Evolutionary conservation across 2,888 invertebrate species (phyloP), one percentile per base, ranked within the genome.

Genomic region (Epistrophella euchroma): DNA sequence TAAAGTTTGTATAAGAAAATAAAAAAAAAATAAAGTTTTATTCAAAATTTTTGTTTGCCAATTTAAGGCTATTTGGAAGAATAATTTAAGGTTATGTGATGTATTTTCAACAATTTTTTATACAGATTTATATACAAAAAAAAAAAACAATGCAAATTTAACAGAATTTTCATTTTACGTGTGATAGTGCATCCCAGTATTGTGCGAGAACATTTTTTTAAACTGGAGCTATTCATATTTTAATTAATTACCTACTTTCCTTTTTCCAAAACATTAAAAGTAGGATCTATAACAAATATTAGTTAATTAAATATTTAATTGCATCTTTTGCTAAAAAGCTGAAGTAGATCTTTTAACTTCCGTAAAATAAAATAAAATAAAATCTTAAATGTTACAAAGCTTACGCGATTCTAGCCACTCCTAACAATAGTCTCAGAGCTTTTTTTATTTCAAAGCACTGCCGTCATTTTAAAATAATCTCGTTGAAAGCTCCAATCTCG

Each of bases 131-230:
- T 75, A 77, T 81, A 81, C 81, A 15, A 74, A 10, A 11, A 56
- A 11, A 56, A 37, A 58, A 66, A 40, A 25, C 6, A 68, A 40
- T 71, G 25, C 19, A 68, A 40, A 64, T 71, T 52, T 22, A 56
- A 47, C 7, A 35, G 22, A 56, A 64, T 74, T 79, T 79, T 84
- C 45, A 10, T 70, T 50, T 70, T 88, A 88, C 87, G 72, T 88
- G 88, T 89, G 66, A 66, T 89, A 88, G 89, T 89, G 89, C 89
- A 89, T 88, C 88, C 89, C 86, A 66, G 62, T 80, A 88, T 64
- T 68, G 71, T 76, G 68, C 73, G 32, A 77, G 3, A 32, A 71
- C 22, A 50, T 72, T 64, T 19, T 73, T 83, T 73, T 55, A 47
- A 70, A 43, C 9, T 70, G 73, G 70, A 74, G 81, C 66, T 81